Percentiles rank a stretch among this genome's conserved stretches.
Evolutionary conservation across 2,797 vertebrate species (phyloP).

Genomic region (Muraenolepis orangiensis): DNA sequence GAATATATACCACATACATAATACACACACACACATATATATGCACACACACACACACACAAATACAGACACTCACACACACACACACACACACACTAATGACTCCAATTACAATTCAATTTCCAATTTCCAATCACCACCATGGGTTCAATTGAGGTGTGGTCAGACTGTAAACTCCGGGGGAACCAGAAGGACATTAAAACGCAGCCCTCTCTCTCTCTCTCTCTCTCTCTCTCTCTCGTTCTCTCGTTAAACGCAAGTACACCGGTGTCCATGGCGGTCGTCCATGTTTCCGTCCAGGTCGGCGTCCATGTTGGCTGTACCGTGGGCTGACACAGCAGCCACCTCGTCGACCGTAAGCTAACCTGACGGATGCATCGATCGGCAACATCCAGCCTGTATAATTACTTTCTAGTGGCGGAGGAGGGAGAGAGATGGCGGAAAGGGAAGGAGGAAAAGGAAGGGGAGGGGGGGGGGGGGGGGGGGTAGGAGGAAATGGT

Average conservation of each 20-base stretch:
- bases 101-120: background rate
- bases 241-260: background rate
- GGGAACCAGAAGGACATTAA: background rate
- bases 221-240: background rate
- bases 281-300: background rate
- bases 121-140: background rate
- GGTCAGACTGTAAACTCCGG: background rate
- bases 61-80: no score
- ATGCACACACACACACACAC: no score
- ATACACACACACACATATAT: background rate
- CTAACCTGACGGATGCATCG: conserved; percentile 82
- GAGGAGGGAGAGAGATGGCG: conserved; percentile 14
- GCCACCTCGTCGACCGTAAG: conserved; percentile 67
- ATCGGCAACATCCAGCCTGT: conserved; percentile 91
- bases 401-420: conserved; percentile 92
- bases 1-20: background rate
- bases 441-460: conserved; percentile 11
- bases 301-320: background rate
- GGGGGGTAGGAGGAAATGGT: conserved; percentile 63
- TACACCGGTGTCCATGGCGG: background rate
- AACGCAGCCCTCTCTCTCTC: background rate
- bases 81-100: no score
- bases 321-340: conserved; percentile 72
- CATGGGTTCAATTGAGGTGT: background rate
- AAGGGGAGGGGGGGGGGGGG: conserved; percentile 9